Percentiles rank a stretch among this genome's conserved stretches.
phyloP scores from a whole-genome alignment of 2,797 vertebrate species.

The Coregonus suidteri region DNA sequence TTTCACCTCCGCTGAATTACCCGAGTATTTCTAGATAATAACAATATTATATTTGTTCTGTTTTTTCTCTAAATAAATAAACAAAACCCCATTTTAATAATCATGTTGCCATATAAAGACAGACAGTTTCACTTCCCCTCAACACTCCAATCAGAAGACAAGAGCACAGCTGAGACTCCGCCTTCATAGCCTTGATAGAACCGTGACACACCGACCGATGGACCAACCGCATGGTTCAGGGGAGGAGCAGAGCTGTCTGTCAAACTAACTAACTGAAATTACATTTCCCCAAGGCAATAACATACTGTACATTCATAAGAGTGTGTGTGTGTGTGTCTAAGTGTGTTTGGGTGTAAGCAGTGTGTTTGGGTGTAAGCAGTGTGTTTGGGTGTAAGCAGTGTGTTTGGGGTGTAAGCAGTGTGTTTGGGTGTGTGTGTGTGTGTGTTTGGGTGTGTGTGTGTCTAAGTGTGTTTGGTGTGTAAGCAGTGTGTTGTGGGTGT shows the following conservation, averaged over 20 bases:
- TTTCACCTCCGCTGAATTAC: not conserved
- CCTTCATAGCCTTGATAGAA: slow-evolving; percentile 36
- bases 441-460: slow-evolving; percentile 24
- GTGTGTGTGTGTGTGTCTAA: slow-evolving; percentile 33
- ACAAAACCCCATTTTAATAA: not conserved
- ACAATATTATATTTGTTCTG: not conserved
- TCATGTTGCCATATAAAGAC: slow-evolving; percentile 1
- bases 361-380: no score
- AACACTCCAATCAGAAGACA: not conserved
- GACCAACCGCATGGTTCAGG: not conserved
- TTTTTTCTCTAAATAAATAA: not conserved
- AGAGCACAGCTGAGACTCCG: slow-evolving; percentile 13
- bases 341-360: no score
- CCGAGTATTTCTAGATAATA: not conserved
- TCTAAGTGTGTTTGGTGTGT: slow-evolving; percentile 20
- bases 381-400: slow-evolving; percentile 8
- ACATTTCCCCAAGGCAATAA: slow-evolving; percentile 60
- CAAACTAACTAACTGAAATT: slow-evolving; percentile 49
- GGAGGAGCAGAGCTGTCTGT: slow-evolving; percentile 51
- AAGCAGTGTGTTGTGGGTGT: slow-evolving; percentile 5
- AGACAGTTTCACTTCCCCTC: not conserved
- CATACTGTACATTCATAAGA: slow-evolving; percentile 75
- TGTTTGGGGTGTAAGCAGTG: not conserved
- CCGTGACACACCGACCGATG: not conserved
- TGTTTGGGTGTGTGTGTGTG: no score